Evolutionary conservation across 2,888 invertebrate genomes (phyloP).

Genomic region (Eristalis tenax): DNA sequence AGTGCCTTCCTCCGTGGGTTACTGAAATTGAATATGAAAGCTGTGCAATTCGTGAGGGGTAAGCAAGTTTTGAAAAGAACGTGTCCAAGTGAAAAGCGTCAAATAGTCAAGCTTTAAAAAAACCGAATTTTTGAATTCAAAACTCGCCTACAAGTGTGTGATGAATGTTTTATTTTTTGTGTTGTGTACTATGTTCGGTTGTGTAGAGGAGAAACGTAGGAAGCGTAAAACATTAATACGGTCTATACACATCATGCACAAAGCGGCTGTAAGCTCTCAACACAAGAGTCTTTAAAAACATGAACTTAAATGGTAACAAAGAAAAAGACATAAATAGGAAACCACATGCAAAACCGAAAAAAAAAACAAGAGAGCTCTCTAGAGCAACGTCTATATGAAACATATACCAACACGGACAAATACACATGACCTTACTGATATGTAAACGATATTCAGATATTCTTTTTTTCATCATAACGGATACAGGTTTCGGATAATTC

Average conservation of each 20-base stretch:
- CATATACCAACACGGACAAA: conserved; percentile 55
- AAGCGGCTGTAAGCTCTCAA: conserved; percentile 55
- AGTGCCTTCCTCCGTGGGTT: conserved; percentile 55
- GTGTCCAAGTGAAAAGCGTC: background rate
- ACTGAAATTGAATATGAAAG: conserved; percentile 13
- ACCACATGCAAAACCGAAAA: conserved; percentile 63
- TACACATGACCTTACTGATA: conserved; percentile 44
- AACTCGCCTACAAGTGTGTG: conserved; percentile 45
- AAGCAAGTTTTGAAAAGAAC: conserved; percentile 43
- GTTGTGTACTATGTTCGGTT: conserved; percentile 32
- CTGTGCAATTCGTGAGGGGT: conserved; percentile 39
- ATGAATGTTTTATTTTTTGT: background rate
- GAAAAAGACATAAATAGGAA: background rate
- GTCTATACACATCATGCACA: conserved; percentile 64
- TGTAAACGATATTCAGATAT: conserved; percentile 27
- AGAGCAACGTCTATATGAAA: conserved; percentile 55
- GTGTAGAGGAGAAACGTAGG: conserved; percentile 42
- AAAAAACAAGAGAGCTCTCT: conserved; percentile 29
- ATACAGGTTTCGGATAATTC: conserved; percentile 46
- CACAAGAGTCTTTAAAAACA: background rate
- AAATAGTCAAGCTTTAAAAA: background rate
- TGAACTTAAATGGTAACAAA: too few relatives aligned
- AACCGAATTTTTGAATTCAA: conserved; percentile 35
- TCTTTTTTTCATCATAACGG: conserved; percentile 32
- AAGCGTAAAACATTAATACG: conserved; percentile 29